Base-by-base conservation (phyloP, 2,113 vertebrate species). In the Physeter macrocephalus region DNA sequence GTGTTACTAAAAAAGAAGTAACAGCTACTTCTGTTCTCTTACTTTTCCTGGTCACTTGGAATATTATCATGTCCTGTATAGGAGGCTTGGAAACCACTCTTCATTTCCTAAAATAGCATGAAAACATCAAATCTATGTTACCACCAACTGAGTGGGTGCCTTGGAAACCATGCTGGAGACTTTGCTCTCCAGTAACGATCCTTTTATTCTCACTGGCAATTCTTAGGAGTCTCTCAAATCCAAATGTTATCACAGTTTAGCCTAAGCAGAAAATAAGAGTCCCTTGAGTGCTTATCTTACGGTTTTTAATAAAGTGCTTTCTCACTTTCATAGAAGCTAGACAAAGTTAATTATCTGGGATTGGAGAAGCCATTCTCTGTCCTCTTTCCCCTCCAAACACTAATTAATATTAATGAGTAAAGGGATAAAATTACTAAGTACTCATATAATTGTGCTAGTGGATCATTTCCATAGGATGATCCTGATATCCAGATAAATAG, bases 381-480 rank as follows among this genome's bases (percentile, higher is more conserved):
- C 34, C 66, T 12, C 36, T 85, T 87, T 90, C 62, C 87, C 71
- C 96, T 93, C 64, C 52, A 85, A 96, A 62, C 82, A 85, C 59
- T 94, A 95, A 97, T 96, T 97, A 95, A 96, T 95, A 97, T 97
- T 97, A 74, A 97, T 94, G 87, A 91, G 77, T 6, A 88, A 90
- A 94, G 43, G 96, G 62, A 83, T 52, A 25, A 67, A 85, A 90
- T 71, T 89, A 88, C 67, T 75, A 59, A 95, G 81, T 59, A 78
- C 59, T 75, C 59, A 66, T 90, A 62, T 39, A 89, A 7, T 74
- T 86, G 23, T 80, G 6, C 88, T 88, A 43, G 21, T 27, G 69
- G 31, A 49, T 62, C 93, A 66, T 94, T 97, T 97, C 8, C 57
- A 1, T 54, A 91, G 85, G 92, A 78, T 81, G 11, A 34, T 85